Conservation (phyloP, 2,888 invertebrate species). For the Julus scanicus region DNA sequence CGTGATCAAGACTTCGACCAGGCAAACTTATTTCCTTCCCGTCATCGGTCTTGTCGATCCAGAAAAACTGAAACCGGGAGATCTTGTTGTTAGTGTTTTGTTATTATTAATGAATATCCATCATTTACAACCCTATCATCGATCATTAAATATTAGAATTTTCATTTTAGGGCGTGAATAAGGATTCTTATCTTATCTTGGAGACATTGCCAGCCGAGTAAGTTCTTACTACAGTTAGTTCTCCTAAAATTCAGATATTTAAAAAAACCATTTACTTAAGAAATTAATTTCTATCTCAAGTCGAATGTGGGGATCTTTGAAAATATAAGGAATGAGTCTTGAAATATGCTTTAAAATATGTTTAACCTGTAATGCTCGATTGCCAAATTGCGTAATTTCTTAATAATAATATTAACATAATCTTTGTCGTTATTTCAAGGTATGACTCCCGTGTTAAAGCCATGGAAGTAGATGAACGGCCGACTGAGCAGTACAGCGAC, state of each 20-base stretch:
- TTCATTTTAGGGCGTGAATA: conserved; percentile 69
- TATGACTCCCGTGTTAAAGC: conserved; percentile 97
- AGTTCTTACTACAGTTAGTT: conserved; percentile 59
- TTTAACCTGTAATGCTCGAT: background rate
- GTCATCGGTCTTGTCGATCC: conserved; percentile 99
- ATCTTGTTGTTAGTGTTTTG: conserved; percentile 74
- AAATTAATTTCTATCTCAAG: no score
- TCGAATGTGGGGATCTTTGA: no score
- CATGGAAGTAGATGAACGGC: conserved; percentile 99
- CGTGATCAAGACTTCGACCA: conserved; percentile 98
- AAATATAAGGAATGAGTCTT: no score
- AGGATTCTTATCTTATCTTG: conserved; percentile 96
- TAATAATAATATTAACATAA: no score
- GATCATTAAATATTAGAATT: background rate
- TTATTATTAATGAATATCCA: background rate
- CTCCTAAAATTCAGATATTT: no score
- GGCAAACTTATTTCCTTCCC: conserved; percentile 98
- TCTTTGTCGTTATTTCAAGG: conserved; percentile 60
- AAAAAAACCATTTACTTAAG: no score
- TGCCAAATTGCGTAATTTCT: conserved; percentile 8
- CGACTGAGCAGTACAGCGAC: conserved; percentile 99
- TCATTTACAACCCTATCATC: no score
- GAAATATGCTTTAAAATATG: no score
- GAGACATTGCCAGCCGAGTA: conserved; percentile 96
- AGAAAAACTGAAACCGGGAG: conserved; percentile 96